A percentile compares a stretch with the other conserved stretches of the same genome.
Evolutionary conservation across 2,113 vertebrate species (phyloP).

Genomic region (Rhinogobius similis): DNA sequence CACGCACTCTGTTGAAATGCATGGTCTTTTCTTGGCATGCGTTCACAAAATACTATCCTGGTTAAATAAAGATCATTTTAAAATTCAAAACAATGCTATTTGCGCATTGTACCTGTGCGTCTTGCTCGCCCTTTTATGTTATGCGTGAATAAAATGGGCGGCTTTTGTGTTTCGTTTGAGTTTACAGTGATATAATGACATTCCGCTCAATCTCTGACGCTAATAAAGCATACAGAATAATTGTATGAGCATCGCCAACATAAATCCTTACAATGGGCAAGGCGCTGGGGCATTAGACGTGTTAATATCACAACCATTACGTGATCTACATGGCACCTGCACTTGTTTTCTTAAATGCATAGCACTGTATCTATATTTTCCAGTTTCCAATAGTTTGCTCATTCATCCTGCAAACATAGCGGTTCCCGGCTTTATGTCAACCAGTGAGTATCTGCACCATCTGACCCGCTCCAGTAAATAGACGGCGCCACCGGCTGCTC

Average conservation of each 20-base stretch:
- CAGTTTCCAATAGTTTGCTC: background rate
- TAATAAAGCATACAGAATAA: background rate
- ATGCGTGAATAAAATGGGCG: background rate
- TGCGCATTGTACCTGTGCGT: background rate
- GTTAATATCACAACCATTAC: slow-evolving; percentile 3
- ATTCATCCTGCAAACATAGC: slow-evolving; percentile 8
- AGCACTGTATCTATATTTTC: background rate
- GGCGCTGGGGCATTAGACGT: background rate
- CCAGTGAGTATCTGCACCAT: slow-evolving; percentile 41
- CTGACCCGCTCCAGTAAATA: slow-evolving; percentile 60
- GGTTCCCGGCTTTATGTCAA: slow-evolving; percentile 43
- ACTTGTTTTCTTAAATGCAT: background rate
- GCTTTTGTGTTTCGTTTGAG: background rate
- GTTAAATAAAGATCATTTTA: background rate
- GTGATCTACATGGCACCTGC: slow-evolving; percentile 45
- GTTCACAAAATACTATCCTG: background rate
- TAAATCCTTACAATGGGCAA: background rate
- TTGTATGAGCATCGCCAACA: background rate
- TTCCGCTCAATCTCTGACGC: background rate
- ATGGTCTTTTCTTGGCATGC: background rate
- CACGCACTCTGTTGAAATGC: background rate
- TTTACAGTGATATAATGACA: background rate
- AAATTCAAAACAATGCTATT: background rate
- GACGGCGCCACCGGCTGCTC: slow-evolving; percentile 46
- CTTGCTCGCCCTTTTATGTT: background rate